Evolutionary conservation across 2,113 vertebrate genomes (phyloP).

Genomic region (Equus quagga): DNA sequence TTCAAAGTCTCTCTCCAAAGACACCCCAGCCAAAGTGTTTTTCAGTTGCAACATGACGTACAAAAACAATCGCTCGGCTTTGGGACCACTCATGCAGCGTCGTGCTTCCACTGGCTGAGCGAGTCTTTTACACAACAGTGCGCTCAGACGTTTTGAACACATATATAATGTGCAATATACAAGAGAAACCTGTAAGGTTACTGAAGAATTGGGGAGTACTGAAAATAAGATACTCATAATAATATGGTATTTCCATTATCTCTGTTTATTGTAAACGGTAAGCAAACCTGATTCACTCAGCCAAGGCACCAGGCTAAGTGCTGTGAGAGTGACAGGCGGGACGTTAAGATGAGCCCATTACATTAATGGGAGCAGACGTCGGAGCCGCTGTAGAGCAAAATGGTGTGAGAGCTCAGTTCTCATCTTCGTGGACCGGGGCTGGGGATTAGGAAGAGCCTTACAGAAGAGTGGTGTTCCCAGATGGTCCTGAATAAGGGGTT

Average conservation of each 20-base stretch:
- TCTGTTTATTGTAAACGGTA: neutral
- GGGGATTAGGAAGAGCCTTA: neutral
- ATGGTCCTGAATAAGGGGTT: neutral
- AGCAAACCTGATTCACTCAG: neutral
- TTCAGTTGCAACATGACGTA: neutral
- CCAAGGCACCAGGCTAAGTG: neutral
- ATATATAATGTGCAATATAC: neutral
- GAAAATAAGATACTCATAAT: neutral
- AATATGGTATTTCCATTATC: neutral
- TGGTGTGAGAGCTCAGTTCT: neutral
- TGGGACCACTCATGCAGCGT: fast-evolving
- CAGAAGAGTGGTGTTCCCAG: neutral
- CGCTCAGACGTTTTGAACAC: neutral
- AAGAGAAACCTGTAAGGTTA: neutral
- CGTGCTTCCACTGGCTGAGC: neutral
- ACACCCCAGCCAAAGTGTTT: neutral
- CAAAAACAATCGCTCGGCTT: neutral
- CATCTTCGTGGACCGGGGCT: neutral
- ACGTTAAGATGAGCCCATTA: neutral
- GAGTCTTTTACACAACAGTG: neutral
- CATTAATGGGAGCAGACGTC: neutral
- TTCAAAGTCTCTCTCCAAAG: slow-evolving; percentile 2
- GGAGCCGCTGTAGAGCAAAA: neutral
- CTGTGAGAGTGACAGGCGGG: neutral
- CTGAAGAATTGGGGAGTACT: neutral